A percentile compares a stretch with the other conserved stretches of the same genome.
Evolutionary conservation across 2,113 vertebrate species (phyloP).

Genomic region (Plestiodon gilberti): DNA sequence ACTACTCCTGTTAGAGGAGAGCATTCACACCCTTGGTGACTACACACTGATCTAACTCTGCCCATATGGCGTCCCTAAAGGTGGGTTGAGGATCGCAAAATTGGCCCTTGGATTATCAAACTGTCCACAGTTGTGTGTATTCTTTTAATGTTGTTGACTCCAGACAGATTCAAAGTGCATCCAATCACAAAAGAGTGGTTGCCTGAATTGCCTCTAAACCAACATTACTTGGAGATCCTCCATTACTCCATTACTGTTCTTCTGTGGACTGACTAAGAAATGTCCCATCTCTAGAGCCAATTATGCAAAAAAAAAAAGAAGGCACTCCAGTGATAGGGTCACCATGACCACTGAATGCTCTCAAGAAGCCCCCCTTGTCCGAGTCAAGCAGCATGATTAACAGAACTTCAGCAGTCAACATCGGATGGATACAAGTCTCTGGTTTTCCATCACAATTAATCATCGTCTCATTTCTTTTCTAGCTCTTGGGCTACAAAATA

Average conservation of each 20-base stretch:
- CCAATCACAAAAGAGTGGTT: too few relatives aligned
- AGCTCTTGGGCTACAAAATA: neutral
- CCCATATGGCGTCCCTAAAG: too few relatives aligned
- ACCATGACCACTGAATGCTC: neutral
- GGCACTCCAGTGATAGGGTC: neutral
- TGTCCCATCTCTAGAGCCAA: neutral
- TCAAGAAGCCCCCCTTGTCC: neutral
- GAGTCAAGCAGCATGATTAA: neutral
- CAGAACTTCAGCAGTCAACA: neutral
- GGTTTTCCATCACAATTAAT: conserved; percentile 3
- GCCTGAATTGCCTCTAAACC: too few relatives aligned
- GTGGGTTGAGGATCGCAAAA: too few relatives aligned
- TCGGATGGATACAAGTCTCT: neutral
- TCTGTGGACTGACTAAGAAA: neutral
- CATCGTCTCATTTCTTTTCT: neutral
- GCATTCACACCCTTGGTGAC: too few relatives aligned
- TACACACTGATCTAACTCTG: too few relatives aligned
- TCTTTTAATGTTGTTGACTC: too few relatives aligned
- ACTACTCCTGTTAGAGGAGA: too few relatives aligned
- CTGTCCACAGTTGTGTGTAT: too few relatives aligned
- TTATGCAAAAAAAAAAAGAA: neutral
- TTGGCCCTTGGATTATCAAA: too few relatives aligned
- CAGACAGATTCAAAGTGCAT: too few relatives aligned
- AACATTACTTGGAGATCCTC: neutral
- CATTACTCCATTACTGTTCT: neutral